phyloP scores from a whole-genome alignment of 2,113 vertebrate genomes.

The Oreochromis niloticus region DNA sequence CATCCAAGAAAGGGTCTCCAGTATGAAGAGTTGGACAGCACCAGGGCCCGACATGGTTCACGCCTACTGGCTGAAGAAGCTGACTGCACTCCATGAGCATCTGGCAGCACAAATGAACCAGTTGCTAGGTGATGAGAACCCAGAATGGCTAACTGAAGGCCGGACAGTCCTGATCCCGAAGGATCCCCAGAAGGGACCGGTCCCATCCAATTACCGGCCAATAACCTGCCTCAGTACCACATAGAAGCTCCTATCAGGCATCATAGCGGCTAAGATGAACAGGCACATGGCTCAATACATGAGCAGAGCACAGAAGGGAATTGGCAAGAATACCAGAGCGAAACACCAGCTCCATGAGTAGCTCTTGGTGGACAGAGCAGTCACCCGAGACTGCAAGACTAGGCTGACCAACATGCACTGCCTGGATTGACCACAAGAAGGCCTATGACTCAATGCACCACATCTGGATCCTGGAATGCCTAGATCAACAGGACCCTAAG shows the following conservation, averaged over 20 bases:
- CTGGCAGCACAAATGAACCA: no score
- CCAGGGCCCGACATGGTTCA: no score
- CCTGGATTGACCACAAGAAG: neutral
- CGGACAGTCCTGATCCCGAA: no score
- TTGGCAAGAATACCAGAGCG: neutral
- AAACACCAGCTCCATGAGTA: neutral
- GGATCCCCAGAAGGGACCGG: no score
- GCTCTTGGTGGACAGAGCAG: neutral
- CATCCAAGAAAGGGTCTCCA: no score
- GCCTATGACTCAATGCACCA: rapidly evolving
- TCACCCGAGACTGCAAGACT: neutral
- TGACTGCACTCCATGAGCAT: no score
- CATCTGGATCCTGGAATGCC: neutral
- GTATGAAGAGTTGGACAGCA: no score
- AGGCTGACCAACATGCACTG: neutral
- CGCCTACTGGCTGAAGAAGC: no score
- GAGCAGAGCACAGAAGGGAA: neutral
- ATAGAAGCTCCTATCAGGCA: neutral
- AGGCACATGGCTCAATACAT: neutral
- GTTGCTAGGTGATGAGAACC: no score
- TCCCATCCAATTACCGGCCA: no score
- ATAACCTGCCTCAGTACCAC: no score
- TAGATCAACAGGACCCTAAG: neutral
- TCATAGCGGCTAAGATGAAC: neutral
- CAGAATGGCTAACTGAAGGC: no score